phyloP scores from a whole-genome alignment of 2,113 vertebrate genomes.

The Tylochromis polylepis region DNA sequence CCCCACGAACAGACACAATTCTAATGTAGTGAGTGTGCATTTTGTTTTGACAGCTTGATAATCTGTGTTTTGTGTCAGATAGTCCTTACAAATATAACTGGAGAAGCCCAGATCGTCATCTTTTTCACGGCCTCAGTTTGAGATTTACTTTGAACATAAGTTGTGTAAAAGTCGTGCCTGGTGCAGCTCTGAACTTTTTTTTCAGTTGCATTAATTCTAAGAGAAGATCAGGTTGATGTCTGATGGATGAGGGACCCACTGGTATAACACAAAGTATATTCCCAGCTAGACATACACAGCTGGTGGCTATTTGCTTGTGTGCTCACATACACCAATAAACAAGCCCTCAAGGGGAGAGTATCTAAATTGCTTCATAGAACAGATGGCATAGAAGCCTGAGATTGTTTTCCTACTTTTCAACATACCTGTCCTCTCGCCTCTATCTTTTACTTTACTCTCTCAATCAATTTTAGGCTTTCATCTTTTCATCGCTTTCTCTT shows the following conservation, averaged over 20 bases:
- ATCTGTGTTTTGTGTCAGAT: neutral
- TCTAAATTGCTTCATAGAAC: slow-evolving; percentile 18
- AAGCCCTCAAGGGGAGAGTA: neutral
- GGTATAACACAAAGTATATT: neutral
- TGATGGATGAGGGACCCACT: neutral
- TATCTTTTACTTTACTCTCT: neutral
- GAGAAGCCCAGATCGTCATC: neutral
- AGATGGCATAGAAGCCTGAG: slow-evolving; percentile 24
- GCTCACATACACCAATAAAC: neutral
- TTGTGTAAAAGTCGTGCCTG: neutral
- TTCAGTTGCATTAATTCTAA: neutral
- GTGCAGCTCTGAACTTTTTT: neutral
- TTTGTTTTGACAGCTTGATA: neutral
- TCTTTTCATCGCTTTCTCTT: slow-evolving; percentile 9
- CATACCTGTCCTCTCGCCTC: neutral
- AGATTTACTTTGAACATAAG: neutral
- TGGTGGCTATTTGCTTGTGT: neutral
- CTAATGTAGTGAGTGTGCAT: neutral
- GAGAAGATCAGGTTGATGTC: neutral
- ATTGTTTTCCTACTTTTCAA: slow-evolving; percentile 4
- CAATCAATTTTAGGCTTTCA: slow-evolving; percentile 5
- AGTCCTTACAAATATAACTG: neutral
- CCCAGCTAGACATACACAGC: neutral
- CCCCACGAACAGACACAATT: neutral
- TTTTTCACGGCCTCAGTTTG: neutral